Percentiles rank a stretch among this genome's conserved stretches.
phyloP scores from a whole-genome alignment of 2,113 vertebrate genomes.

The Odontophorus gujanensis region DNA sequence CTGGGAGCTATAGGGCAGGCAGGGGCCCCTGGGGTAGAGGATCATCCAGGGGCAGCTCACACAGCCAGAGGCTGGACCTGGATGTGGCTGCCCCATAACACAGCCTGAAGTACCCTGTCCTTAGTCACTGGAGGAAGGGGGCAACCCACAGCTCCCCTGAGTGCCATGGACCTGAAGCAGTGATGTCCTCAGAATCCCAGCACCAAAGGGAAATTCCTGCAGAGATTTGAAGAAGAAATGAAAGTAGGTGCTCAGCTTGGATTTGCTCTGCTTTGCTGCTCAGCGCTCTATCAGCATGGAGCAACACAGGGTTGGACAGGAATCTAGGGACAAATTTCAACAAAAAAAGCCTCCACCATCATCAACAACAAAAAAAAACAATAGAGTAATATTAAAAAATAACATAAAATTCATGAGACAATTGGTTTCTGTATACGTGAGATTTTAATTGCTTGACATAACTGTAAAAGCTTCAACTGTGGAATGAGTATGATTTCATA shows the following conservation, averaged over 20 bases:
- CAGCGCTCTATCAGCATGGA: neutral
- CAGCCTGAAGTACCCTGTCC: neutral
- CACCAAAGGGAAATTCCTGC: fast-evolving
- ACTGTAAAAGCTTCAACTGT: neutral
- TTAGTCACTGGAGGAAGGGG: neutral
- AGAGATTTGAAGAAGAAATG: fast-evolving
- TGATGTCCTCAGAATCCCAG: neutral
- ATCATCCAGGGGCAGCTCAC: neutral
- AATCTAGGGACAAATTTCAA: neutral
- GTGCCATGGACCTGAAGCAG: fast-evolving
- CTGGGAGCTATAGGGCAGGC: neutral
- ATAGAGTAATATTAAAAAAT: neutral
- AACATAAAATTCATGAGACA: neutral
- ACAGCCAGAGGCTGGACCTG: fast-evolving
- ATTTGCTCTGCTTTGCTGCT: neutral
- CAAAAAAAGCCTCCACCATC: neutral
- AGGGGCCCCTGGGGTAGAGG: neutral
- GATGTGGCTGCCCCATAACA: neutral
- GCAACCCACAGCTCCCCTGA: neutral
- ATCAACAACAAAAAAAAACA: neutral
- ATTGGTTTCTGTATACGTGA: neutral
- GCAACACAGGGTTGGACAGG: neutral
- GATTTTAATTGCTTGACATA: neutral
- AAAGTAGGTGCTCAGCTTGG: neutral
- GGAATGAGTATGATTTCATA: neutral